Evolutionary conservation across 2,797 vertebrate genomes (phyloP).

Genomic region (Gymnodraco acuticeps): DNA sequence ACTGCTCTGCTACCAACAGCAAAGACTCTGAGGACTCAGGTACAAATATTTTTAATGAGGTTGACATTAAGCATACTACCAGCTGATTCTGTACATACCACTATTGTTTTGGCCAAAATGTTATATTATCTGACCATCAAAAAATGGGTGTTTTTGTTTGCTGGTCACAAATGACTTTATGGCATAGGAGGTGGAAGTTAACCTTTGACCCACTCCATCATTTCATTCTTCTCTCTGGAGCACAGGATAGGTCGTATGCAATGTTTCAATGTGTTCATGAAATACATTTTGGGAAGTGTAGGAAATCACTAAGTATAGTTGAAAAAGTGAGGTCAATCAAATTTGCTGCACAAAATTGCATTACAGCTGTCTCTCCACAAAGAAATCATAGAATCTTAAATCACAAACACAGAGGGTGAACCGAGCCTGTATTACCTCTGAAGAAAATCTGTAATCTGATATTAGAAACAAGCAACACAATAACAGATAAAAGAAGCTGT

Average conservation of each 20-base stretch:
- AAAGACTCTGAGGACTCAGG: constrained; percentile 89
- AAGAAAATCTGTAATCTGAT: constrained; percentile 49
- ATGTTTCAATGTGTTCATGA: neutral
- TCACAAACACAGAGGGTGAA: neutral
- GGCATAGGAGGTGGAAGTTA: neutral
- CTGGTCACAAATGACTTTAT: neutral
- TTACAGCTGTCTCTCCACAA: constrained; percentile 3
- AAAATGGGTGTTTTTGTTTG: neutral
- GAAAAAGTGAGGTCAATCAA: neutral
- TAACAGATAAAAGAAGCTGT: constrained; percentile 52
- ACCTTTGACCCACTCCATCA: neutral
- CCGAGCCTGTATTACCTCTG: neutral
- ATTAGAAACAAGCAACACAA: constrained; percentile 35
- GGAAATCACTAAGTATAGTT: neutral
- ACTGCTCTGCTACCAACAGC: constrained; percentile 79
- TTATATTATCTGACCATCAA: neutral
- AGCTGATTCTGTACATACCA: neutral
- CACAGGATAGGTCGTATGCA: neutral
- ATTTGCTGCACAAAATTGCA: neutral
- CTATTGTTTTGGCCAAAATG: neutral
- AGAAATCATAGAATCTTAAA: constrained; percentile 3
- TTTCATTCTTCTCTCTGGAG: neutral
- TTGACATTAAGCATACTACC: neutral
- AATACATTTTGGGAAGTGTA: neutral
- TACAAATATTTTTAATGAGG: constrained; percentile 23